Base-by-base conservation (phyloP, 2,888 invertebrate species). In the Agrochola lota region DNA sequence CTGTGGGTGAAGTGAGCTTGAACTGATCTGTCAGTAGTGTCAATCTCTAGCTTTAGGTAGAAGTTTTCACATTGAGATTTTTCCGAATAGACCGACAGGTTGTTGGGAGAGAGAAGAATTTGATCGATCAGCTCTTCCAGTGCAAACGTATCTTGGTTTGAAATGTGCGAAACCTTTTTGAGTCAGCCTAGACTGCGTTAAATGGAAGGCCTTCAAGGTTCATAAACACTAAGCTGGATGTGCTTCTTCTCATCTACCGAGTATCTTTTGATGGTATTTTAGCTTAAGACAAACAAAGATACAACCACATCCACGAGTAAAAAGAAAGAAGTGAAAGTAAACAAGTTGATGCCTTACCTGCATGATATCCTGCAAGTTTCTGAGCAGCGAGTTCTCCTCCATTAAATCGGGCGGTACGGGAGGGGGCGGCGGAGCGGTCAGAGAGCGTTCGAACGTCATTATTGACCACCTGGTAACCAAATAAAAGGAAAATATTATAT, bases 371-470 rank as follows among this genome's bases (percentile, higher is more conserved):
- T 98, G 98, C 83, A 99, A 96, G 92, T 99, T 98, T 67, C 97
- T 97, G 68, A 98, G 97, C 85, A 98, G 98, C 12, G 98, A 97
- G 87, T 97, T 97, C 93, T 97, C 96, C 4, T 95, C 97, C 40
- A 94, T 74, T 78, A 94, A 81, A 86, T 96, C 97, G 23, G 95
- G 96, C 77, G 94, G 97, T 87, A 92, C 97, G 11, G 97, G 97
- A 89, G 97, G 97, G 2, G 97, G 97, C 30, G 97, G 97, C 1
- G 97, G 97, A 0, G 97, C 97, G 12, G 97, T 96, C 89, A 98
- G 95, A 0, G 98, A 97, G 77, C 98, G 97, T 94, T 98, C 98
- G 92, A 99, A 99, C 12, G 99, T 98, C 98, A 99, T 98, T 88
- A 99, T 98, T 91, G 99, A 99, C 99, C 99, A 99, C 88, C 98